phyloP scores from a whole-genome alignment of 2,113 vertebrate species.

The Guaruba guarouba region DNA sequence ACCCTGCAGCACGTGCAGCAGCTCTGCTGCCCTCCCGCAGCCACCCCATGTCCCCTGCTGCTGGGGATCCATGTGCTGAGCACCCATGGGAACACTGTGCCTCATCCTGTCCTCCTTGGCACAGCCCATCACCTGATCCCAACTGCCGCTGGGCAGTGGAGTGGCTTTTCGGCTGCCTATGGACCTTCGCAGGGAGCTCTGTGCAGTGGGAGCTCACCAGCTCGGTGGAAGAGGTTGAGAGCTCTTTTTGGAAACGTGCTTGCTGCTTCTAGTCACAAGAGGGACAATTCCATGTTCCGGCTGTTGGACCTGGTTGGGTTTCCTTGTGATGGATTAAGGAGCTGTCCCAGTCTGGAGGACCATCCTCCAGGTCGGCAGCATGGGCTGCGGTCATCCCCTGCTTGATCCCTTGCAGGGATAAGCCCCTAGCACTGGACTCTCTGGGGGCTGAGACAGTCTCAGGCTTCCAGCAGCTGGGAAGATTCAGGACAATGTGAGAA shows the following conservation, averaged over 20 bases:
- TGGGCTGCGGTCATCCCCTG: too few species aligned
- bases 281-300: background rate
- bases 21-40: background rate
- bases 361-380: background rate
- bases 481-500: background rate
- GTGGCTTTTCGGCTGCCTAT: rapidly evolving
- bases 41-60: rapidly evolving
- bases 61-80: background rate
- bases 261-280: background rate
- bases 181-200: background rate
- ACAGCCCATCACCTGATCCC: background rate
- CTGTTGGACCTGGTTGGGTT: background rate
- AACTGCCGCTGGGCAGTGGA: background rate
- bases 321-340: background rate
- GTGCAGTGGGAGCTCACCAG: background rate
- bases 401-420: background rate
- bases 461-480: background rate
- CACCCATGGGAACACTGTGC: background rate
- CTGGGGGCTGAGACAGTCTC: background rate
- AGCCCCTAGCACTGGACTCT: rapidly evolving
- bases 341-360: background rate
- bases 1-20: background rate
- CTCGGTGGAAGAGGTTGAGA: background rate
- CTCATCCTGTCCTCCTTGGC: background rate
- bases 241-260: background rate